These are phyloP conservation scores for Pocillopora damicornis DNA, from an alignment of 64 coral and sea anemone genomes.

Conservation along the genomic window DNA sequence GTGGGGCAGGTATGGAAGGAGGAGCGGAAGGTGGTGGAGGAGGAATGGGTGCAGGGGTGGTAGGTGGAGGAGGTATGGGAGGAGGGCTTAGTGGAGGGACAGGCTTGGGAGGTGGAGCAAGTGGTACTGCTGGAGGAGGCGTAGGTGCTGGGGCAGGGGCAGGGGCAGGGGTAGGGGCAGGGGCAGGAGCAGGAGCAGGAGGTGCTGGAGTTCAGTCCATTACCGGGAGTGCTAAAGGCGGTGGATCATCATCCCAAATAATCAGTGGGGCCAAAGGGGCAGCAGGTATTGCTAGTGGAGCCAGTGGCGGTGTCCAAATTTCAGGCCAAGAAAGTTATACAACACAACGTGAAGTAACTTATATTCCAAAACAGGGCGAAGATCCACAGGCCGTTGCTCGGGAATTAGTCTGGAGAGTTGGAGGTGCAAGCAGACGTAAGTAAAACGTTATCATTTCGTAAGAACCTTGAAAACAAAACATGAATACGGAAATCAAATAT, in stretches of 20 bases:
- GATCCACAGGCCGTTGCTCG: conserved; percentile 37
- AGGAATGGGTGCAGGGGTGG: not conserved
- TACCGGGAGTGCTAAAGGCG: not conserved
- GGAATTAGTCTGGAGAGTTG: conserved; percentile 29
- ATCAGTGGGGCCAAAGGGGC: not conserved
- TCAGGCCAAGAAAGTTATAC: not conserved
- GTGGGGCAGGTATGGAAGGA: not conserved
- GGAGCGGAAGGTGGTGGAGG: not conserved
- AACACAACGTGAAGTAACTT: not conserved
- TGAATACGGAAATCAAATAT: too few relatives aligned
- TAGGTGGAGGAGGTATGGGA: not conserved
- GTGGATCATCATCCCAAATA: not conserved
- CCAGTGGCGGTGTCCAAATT: not conserved
- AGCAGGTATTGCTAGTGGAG: not conserved
- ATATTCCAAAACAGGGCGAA: conserved; percentile 45
- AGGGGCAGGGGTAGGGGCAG: not conserved
- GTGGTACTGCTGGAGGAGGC: not conserved
- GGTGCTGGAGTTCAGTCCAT: not conserved
- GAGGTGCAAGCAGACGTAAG: conserved; percentile 60
- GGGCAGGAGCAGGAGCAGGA: not conserved
- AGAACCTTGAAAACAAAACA: too few relatives aligned
- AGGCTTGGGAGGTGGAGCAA: not conserved
- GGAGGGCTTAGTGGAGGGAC: not conserved
- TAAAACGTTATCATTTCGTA: not conserved
- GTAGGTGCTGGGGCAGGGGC: not conserved